Percentiles rank a stretch among this genome's conserved stretches.
Conservation (phyloP, 2,113 vertebrate species). For the Phylloscopus trochiloides region DNA sequence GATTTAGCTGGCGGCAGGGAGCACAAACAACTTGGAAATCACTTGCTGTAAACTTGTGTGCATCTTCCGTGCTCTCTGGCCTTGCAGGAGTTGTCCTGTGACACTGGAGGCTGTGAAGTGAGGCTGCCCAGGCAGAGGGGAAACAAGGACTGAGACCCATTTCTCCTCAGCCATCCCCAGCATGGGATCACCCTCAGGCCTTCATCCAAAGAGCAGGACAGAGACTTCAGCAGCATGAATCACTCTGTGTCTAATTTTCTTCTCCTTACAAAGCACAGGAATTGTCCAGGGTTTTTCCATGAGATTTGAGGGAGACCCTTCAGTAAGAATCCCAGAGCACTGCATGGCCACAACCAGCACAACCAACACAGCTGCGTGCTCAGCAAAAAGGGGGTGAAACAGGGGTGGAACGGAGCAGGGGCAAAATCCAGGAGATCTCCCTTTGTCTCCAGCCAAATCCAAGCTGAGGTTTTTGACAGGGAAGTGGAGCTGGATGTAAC, state of each 20-base stretch:
- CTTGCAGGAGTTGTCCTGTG: background rate
- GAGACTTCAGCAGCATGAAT: background rate
- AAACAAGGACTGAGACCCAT: background rate
- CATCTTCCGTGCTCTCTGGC: background rate
- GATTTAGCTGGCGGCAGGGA: background rate
- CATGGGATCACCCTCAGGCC: background rate
- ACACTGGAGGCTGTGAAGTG: background rate
- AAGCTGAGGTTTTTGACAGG: background rate
- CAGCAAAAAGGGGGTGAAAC: background rate
- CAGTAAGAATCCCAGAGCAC: background rate
- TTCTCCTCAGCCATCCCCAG: background rate
- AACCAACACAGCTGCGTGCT: background rate
- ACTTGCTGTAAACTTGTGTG: background rate
- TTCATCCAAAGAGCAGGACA: background rate
- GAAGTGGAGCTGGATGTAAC: background rate
- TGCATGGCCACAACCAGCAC: accelerated
- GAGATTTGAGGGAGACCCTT: background rate
- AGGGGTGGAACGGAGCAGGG: background rate
- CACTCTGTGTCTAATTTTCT: background rate
- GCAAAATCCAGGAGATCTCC: background rate
- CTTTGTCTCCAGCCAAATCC: background rate
- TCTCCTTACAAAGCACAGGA: background rate
- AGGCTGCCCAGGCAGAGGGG: background rate
- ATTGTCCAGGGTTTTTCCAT: background rate
- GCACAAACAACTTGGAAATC: background rate